These are phyloP conservation scores for Lates calcarifer DNA, from an alignment of 2,113 vertebrate species.

Conservation along the genomic window DNA sequence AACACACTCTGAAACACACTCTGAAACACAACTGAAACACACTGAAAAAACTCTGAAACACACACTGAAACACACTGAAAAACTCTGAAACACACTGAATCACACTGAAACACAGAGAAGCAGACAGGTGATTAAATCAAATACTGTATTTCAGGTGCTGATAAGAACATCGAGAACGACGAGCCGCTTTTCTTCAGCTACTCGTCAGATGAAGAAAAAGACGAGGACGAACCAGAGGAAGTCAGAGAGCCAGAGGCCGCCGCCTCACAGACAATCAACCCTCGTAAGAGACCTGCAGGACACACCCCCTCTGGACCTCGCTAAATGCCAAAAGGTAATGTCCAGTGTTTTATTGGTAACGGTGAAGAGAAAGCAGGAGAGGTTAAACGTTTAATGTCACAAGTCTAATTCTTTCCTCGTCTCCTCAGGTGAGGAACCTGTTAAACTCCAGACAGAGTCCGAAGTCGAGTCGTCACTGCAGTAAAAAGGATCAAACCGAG, in stretches of 20 bases:
- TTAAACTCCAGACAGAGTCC: constrained; percentile 60
- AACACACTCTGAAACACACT: too few species aligned
- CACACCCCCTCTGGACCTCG: constrained; percentile 93
- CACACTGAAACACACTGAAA: constrained; percentile 63
- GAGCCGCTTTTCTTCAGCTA: constrained; percentile 89
- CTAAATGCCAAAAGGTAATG: constrained; percentile 89
- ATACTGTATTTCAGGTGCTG: constrained; percentile 85
- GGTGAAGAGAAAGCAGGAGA: too few species aligned
- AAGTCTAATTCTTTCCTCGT: too few species aligned
- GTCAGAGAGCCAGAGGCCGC: background rate
- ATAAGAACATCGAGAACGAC: constrained; percentile 90
- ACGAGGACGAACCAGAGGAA: constrained; percentile 59
- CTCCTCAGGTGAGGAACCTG: constrained; percentile 81
- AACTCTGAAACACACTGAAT: too few species aligned
- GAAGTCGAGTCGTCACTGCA: constrained; percentile 49
- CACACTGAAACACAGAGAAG: background rate
- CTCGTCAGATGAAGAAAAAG: constrained; percentile 80
- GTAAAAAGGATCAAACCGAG: constrained; percentile 72
- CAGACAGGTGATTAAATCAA: background rate
- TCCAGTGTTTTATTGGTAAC: too few species aligned
- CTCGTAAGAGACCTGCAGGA: constrained; percentile 84
- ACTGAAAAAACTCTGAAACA: too few species aligned
- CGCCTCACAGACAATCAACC: constrained; percentile 44
- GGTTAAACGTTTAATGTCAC: too few species aligned
- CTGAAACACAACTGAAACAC: too few species aligned